Conservation (phyloP, 2,113 vertebrate species). For the Pollimyrus isidori region DNA sequence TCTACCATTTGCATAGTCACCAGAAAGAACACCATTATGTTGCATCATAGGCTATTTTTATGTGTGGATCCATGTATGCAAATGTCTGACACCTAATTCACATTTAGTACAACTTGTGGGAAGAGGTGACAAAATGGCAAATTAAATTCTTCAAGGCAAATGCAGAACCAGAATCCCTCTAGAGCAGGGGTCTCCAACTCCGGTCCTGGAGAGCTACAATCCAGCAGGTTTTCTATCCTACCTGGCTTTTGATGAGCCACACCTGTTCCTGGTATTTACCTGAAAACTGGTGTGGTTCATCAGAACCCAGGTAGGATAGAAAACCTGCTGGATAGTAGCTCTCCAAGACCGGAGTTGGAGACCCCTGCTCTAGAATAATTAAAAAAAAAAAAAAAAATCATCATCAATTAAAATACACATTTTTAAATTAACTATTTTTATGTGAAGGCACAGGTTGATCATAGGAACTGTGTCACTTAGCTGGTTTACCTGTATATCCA, state of each 20-base stretch:
- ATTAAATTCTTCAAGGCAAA: neutral
- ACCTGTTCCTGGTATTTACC: too few relatives aligned
- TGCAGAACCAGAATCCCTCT: too few relatives aligned
- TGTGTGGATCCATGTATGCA: neutral
- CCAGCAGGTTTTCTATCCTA: too few relatives aligned
- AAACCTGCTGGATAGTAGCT: too few relatives aligned
- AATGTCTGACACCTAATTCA: neutral
- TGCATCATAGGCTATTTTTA: neutral
- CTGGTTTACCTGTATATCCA: too few relatives aligned
- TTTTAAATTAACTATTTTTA: neutral
- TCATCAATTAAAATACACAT: neutral
- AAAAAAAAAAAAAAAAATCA: neutral
- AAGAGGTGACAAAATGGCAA: neutral
- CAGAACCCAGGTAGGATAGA: too few relatives aligned
- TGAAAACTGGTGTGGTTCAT: too few relatives aligned
- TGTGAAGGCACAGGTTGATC: neutral
- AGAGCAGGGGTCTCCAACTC: too few relatives aligned
- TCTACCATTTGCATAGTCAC: neutral
- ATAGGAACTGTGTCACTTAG: neutral
- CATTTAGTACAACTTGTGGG: neutral
- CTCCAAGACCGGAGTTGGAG: too few relatives aligned
- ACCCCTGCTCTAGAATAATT: neutral
- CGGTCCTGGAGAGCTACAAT: too few relatives aligned
- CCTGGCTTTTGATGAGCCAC: too few relatives aligned
- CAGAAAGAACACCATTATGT: neutral